A percentile compares a stretch with the other conserved stretches of the same genome.
These are phyloP conservation scores for Lamellibrachia satsuma DNA, from an alignment of 2,888 invertebrate species.

Conservation along the genomic window DNA sequence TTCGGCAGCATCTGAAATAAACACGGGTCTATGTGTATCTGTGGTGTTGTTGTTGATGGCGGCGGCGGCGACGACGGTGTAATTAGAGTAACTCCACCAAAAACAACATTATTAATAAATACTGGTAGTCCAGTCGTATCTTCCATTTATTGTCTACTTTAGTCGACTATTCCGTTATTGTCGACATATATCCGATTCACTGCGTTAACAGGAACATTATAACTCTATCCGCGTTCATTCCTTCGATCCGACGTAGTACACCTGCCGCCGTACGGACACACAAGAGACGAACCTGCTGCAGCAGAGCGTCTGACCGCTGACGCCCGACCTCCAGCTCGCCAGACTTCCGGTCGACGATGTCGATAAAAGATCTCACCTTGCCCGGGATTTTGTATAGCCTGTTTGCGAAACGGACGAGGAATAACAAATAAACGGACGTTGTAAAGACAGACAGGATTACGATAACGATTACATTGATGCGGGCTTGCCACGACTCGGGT, in stretches of 20 bases:
- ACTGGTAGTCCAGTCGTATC: not conserved
- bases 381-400: not conserved
- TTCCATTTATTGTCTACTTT: not conserved
- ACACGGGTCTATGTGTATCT: not conserved
- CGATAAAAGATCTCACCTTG: not conserved
- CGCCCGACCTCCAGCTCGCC: not conserved
- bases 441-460: not conserved
- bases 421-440: not conserved
- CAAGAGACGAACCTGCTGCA: not conserved
- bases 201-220: not conserved
- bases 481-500: not conserved
- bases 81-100: too few relatives aligned
- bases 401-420: conserved; percentile 13
- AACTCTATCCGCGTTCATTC: not conserved
- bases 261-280: not conserved
- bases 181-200: not conserved
- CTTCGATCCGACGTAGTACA: not conserved
- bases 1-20: conserved; percentile 13
- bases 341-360: not conserved
- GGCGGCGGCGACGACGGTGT: not conserved
- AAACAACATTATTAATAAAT: not conserved
- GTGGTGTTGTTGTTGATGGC: not conserved
- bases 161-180: not conserved
- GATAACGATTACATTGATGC: not conserved
- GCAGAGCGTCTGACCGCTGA: conserved; percentile 1